Percentiles rank a stretch among this genome's conserved stretches.
Conservation (phyloP, 1,140 invertebrate genomes). For the Babylonia areolata region DNA sequence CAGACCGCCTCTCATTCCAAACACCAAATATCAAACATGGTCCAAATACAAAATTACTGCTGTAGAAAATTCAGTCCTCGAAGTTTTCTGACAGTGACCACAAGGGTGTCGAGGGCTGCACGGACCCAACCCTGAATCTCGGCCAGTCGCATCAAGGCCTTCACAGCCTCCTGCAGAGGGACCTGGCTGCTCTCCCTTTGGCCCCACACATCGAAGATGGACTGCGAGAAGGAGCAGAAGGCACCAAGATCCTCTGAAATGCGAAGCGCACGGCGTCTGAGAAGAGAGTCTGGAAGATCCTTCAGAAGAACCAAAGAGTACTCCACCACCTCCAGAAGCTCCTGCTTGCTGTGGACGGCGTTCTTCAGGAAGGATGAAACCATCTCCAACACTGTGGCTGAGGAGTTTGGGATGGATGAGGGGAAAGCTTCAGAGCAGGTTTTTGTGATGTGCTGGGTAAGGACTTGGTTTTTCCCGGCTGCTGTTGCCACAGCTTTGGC, state of each 20-base stretch:
- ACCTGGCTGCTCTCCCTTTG: not conserved
- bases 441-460: not conserved
- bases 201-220: slow-evolving; percentile 28
- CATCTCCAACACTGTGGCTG: not conserved
- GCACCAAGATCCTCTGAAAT: slow-evolving; percentile 15
- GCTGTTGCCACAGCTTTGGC: slow-evolving; percentile 29
- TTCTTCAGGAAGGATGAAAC: slow-evolving; percentile 15
- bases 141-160: not conserved
- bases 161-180: slow-evolving; percentile 4
- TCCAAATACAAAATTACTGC: too few species aligned
- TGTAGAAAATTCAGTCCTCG: not conserved
- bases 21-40: too few species aligned
- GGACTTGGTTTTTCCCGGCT: not conserved
- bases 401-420: not conserved
- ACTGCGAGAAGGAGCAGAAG: slow-evolving; percentile 33
- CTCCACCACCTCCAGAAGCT: slow-evolving; percentile 24
- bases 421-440: not conserved
- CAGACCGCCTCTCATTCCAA: too few species aligned
- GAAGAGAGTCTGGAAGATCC: slow-evolving; percentile 30
- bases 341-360: not conserved
- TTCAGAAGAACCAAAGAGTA: slow-evolving; percentile 16
- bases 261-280: slow-evolving; percentile 25
- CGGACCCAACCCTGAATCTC: slow-evolving; percentile 23
- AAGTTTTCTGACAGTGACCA: not conserved
- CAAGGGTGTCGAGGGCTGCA: not conserved